These are phyloP conservation scores for Heteromurus nitidus DNA, from an alignment of 2,888 invertebrate genomes.

Conservation along the genomic window DNA sequence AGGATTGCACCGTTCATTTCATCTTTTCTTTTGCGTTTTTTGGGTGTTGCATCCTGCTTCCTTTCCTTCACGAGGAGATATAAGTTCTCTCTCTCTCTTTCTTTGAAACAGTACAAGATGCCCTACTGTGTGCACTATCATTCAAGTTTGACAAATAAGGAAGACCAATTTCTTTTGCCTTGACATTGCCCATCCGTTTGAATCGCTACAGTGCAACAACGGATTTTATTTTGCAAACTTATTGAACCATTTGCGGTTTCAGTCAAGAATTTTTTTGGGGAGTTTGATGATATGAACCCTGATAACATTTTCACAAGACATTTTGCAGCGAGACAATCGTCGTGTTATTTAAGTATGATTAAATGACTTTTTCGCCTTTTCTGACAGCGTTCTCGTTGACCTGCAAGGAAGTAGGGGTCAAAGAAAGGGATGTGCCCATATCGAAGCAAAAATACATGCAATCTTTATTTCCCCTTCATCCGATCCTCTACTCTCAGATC, in stretches of 20 bases:
- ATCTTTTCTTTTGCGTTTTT: slow-evolving; percentile 2
- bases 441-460: too few species aligned
- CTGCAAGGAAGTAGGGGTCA: slow-evolving; percentile 55
- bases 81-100: neutral
- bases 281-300: neutral
- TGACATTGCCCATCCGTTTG: slow-evolving; percentile 41
- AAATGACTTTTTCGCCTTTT: too few species aligned
- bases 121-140: slow-evolving; percentile 9
- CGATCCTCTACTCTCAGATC: neutral
- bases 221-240: neutral
- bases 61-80: too few species aligned
- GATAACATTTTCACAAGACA: too few species aligned
- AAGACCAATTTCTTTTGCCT: slow-evolving; percentile 33
- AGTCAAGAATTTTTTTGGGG: too few species aligned
- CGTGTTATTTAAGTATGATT: too few species aligned
- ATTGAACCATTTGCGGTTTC: too few species aligned
- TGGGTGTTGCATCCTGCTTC: slow-evolving; percentile 8
- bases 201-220: too few species aligned
- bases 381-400: slow-evolving; percentile 17
- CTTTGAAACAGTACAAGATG: slow-evolving; percentile 8
- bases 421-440: slow-evolving; percentile 59
- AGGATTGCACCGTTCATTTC: neutral
- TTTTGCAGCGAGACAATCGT: too few species aligned
- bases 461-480: slow-evolving; percentile 1
- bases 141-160: slow-evolving; percentile 24